Percentiles rank a stretch among this genome's conserved stretches.
These are phyloP conservation scores for Triplophysa tibetana DNA, from an alignment of 2,113 vertebrate genomes.

Conservation along the genomic window DNA sequence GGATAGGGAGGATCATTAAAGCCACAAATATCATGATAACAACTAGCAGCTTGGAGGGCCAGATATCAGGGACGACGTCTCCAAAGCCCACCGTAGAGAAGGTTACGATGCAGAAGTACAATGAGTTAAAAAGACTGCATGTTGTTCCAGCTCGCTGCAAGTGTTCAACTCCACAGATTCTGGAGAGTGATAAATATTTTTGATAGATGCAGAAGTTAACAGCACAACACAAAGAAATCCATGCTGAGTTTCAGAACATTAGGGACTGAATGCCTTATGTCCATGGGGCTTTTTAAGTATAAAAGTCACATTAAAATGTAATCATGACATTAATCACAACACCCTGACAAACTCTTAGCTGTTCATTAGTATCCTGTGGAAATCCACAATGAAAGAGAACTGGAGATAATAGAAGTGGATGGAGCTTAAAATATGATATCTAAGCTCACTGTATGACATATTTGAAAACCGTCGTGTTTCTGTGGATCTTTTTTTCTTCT, in stretches of 20 bases:
- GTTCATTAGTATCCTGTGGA: no score
- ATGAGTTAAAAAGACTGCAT: conserved; percentile 82
- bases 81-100: conserved; percentile 89
- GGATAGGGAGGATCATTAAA: conserved; percentile 83
- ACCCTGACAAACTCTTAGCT: background rate
- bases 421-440: no score
- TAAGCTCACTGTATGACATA: no score
- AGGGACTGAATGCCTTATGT: background rate
- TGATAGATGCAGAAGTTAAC: background rate
- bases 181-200: conserved; percentile 55
- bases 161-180: conserved; percentile 88
- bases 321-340: background rate
- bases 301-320: background rate
- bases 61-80: conserved; percentile 83
- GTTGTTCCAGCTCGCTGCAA: conserved; percentile 83
- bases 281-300: background rate
- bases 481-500: no score
- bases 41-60: conserved; percentile 85
- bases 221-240: background rate
- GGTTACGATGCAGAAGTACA: conserved; percentile 89
- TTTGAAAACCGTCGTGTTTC: no score
- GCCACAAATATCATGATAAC: conserved; percentile 88
- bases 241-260: background rate
- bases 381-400: background rate
- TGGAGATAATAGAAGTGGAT: no score